Evolutionary conservation across 1,140 invertebrate species (phyloP), one percentile per base, ranked within the genome.

Genomic region (Cepaea nemoralis): DNA sequence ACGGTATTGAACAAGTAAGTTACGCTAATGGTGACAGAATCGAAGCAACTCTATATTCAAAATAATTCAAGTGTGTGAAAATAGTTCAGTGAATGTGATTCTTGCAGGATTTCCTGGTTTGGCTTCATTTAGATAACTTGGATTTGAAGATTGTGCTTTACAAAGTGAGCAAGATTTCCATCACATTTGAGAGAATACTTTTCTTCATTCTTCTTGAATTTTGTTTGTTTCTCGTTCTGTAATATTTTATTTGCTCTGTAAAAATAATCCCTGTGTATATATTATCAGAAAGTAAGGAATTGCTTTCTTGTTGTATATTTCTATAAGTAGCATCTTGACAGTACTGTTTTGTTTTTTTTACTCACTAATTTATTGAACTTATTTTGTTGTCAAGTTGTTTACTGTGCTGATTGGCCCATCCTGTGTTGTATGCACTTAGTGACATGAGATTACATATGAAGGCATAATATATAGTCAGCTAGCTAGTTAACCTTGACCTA

Each of bases 281-380:
- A 55, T 22, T 14, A 55, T 31, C 5, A 63, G 59, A 63, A 63
- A 63, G 59, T 27, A 6, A 16, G 27, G 27, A 31, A 31, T 63
- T 63, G 33, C n/a, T 63, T 63, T 63, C 2, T 63, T 63, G 27
- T 31, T 63, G 59, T 63, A 63, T 63, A 63, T 63, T 63, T 63
- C 59, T 63, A 31, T 31, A 6, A 22, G 19, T 2, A 63, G 59
- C 33, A 31, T 31, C 27, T 27, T 16, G n/a, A n/a, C n/a, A 55
- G 59, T 27, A 63, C 27, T 31, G 33, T 31, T 16, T 63, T 31
- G n/a, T 6, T 55, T 55, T 63, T 6, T 63, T 63, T 10, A 31
- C 59, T 63, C 59, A 63, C 59, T 63, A 63, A 63, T 63, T 63
- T 63, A 63, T 63, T 63, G n/a, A 63, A 63, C 50, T 5, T 55